These are phyloP conservation scores for Bettongia penicillata DNA, from an alignment of 2,113 vertebrate species.

Conservation along the genomic window DNA sequence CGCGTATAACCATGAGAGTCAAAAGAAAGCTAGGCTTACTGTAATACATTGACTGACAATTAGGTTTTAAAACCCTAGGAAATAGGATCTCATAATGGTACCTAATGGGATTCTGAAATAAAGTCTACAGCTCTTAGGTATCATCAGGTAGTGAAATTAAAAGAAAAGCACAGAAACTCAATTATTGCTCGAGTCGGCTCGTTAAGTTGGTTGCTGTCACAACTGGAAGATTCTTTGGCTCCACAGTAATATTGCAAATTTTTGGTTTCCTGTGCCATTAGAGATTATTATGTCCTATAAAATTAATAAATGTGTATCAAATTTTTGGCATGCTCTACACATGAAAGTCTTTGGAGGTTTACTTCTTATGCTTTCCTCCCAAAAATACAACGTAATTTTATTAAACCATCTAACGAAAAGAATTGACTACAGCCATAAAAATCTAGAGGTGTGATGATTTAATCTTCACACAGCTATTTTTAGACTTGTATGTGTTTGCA, in stretches of 20 bases:
- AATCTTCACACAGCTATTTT: slow-evolving; percentile 36
- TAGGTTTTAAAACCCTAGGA: slow-evolving; percentile 82
- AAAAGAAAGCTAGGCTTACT: slow-evolving; percentile 87
- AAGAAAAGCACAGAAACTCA: slow-evolving; percentile 82
- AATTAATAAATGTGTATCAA: slow-evolving; percentile 80
- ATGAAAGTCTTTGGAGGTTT: slow-evolving; percentile 70
- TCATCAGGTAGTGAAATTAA: slow-evolving; percentile 80
- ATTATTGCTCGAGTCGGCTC: slow-evolving; percentile 77
- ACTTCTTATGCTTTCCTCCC: slow-evolving; percentile 45
- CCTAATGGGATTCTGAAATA: slow-evolving; percentile 83
- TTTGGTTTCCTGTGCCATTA: slow-evolving; percentile 73
- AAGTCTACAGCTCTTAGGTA: slow-evolving; percentile 80
- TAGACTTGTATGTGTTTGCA: slow-evolving; percentile 38
- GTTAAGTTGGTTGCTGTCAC: slow-evolving; percentile 70
- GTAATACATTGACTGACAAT: slow-evolving; percentile 89
- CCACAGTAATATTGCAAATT: slow-evolving; percentile 58
- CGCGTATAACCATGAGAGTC: slow-evolving; percentile 85
- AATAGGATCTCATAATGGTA: slow-evolving; percentile 83
- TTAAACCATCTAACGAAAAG: slow-evolving; percentile 64
- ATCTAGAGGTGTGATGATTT: slow-evolving; percentile 31
- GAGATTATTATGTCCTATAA: slow-evolving; percentile 77
- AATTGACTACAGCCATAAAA: slow-evolving; percentile 63
- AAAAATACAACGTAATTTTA: slow-evolving; percentile 68
- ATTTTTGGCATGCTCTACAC: slow-evolving; percentile 62
- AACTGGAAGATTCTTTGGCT: slow-evolving; percentile 74